Evolutionary conservation across 2,797 vertebrate genomes (phyloP).

Genomic region (Siniperca scherzeri): DNA sequence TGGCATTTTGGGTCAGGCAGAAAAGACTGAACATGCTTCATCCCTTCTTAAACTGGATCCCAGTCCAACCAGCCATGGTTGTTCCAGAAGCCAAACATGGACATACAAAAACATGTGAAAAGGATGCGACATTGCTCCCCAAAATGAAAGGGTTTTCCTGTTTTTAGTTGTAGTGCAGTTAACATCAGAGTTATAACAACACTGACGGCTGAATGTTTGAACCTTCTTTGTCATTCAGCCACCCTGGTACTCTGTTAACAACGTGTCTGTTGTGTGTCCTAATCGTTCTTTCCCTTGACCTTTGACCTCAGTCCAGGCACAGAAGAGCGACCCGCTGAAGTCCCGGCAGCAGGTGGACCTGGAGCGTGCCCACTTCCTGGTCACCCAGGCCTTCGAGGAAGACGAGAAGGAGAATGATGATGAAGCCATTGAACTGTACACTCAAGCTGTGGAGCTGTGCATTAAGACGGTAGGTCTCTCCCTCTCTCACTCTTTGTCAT

Average conservation of each 20-base stretch:
- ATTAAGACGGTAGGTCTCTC: conserved; percentile 90
- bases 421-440: conserved; percentile 96
- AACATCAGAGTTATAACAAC: not conserved
- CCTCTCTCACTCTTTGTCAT: not conserved
- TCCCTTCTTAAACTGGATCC: not conserved
- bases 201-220: not conserved
- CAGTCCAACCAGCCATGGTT: not conserved
- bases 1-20: not conserved
- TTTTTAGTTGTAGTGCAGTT: not conserved
- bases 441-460: conserved; percentile 97
- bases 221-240: no score
- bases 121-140: not conserved
- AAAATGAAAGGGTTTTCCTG: not conserved
- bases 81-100: not conserved
- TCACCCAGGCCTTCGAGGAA: conserved; percentile 98
- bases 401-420: conserved; percentile 94
- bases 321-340: conserved; percentile 94
- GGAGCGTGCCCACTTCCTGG: conserved; percentile 96
- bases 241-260: not conserved
- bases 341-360: conserved; percentile 95
- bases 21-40: not conserved
- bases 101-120: not conserved
- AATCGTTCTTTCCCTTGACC: not conserved
- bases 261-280: not conserved
- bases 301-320: conserved; percentile 88